Base-by-base conservation (phyloP, 2,113 vertebrate genomes). In the Lamprologus lemairii region DNA sequence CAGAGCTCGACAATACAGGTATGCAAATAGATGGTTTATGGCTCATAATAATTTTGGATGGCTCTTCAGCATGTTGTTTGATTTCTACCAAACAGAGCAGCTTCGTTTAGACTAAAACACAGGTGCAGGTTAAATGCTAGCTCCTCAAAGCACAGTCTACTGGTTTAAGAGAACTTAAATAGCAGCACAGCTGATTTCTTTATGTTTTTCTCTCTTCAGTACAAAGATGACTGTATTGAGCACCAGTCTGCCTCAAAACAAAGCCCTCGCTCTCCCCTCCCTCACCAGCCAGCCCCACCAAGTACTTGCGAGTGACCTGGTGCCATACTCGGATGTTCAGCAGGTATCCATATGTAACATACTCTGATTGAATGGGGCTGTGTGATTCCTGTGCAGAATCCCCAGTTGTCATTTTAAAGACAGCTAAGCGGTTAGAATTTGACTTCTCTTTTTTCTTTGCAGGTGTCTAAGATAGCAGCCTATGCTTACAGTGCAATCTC, bases 401-500 rank as follows among this genome's bases (percentile, higher is more conserved):
- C 6, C 40, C 23, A 73, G 21, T 73, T 73, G 40, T 17, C 21
- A 73, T 68, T 65, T 65, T 65, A 65, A 65, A 65, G 33, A n/a
- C 21, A 47, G 71, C 42, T 28, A 47, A 75, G 23, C 9, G 2
- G 26, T 49, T 45, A 26, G 0, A 73, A 45, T 75, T 75, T 75
- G 42, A 49, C 9, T 49, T 31, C 17, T 75, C 88, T 78, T 49
- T 21, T 91, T 79, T 81, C 16, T 86, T 82, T 75, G 8, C 96
- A 99, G 98, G 97, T 99, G 87, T 98, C 97, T 90, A 98, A 97
- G 96, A 97, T 98, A 95, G 98, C 98, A 63, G 98, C 98, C 19
- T 99, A 99, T 1, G 98, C 98, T 94, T 98, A 97, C 96, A 99
- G 98, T 93, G 98, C 98, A 82, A 98, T 99, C 94, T 99, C 98